Conservation (phyloP, 2,113 vertebrate genomes). For the Kryptolebias marmoratus region DNA sequence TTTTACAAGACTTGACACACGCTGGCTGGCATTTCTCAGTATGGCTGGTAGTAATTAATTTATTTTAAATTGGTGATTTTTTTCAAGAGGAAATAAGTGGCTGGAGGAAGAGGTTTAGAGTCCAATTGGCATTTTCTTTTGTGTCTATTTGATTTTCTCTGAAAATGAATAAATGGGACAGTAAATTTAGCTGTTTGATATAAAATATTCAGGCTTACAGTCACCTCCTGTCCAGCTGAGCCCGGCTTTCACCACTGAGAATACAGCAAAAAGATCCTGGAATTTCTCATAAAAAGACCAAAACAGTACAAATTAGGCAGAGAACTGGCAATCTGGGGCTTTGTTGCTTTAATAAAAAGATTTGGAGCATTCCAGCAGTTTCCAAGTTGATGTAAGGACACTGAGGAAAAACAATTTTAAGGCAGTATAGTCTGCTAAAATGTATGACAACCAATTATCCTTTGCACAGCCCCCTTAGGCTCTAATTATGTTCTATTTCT, state of each 20-base stretch:
- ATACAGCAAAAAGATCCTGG: not conserved
- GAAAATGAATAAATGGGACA: not conserved
- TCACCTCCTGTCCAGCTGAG: not conserved
- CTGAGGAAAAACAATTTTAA: not conserved
- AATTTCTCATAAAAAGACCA: not conserved
- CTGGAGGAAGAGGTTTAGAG: constrained; percentile 1
- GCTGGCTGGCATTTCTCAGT: constrained; percentile 22
- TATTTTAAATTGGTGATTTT: constrained; percentile 32
- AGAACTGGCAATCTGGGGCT: not conserved
- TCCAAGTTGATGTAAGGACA: not conserved
- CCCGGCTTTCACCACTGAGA: not conserved
- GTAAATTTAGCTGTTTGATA: not conserved
- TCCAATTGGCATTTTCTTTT: not conserved
- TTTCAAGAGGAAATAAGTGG: constrained; percentile 15
- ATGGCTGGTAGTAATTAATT: constrained; percentile 37
- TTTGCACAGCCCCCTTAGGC: not conserved
- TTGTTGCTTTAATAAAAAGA: not conserved
- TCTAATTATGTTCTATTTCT: not conserved
- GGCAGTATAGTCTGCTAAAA: not conserved
- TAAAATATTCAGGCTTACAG: not conserved
- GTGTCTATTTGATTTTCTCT: not conserved
- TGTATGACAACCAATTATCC: not conserved
- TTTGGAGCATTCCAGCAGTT: not conserved
- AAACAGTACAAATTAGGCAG: not conserved
- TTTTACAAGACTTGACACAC: constrained; percentile 25